Evolutionary conservation across 2,113 vertebrate genomes (phyloP).

Genomic region (Daubentonia madagascariensis): DNA sequence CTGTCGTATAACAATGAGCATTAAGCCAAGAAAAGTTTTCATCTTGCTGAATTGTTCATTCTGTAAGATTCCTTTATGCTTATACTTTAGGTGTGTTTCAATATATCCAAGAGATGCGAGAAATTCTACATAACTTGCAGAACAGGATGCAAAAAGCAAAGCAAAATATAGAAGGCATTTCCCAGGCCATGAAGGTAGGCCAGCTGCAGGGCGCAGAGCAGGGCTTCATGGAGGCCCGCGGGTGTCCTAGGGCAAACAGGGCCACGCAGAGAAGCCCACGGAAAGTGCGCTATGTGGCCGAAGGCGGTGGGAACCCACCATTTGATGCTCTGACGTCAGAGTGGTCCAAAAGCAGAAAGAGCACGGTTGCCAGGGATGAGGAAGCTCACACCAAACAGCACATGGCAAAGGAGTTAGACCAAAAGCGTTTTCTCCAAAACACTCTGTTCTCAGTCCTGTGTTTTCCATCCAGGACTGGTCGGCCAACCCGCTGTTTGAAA

Average conservation of each 20-base stretch:
- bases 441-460: fast-evolving
- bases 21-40: fast-evolving
- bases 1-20: fast-evolving
- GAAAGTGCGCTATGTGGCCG: fast-evolving
- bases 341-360: background rate
- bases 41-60: fast-evolving
- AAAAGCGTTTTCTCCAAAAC: fast-evolving
- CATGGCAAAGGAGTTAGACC: fast-evolving
- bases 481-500: slow-evolving; percentile 80
- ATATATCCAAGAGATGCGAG: slow-evolving; percentile 80
- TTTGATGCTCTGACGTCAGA: background rate
- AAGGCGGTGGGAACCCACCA: fast-evolving
- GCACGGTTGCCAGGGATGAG: fast-evolving
- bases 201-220: fast-evolving
- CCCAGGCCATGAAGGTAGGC: slow-evolving; percentile 82
- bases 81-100: slow-evolving; percentile 76
- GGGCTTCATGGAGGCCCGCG: background rate
- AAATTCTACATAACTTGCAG: slow-evolving; percentile 75
- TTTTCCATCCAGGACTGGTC: slow-evolving; percentile 79
- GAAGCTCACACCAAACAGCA: fast-evolving
- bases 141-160: slow-evolving; percentile 82
- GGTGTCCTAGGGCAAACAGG: background rate
- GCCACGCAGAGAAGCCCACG: fast-evolving
- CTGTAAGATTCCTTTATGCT: background rate
- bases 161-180: slow-evolving; percentile 80